Base-by-base conservation (phyloP, 2,888 invertebrate genomes). In the Protodeltote pygarga region DNA sequence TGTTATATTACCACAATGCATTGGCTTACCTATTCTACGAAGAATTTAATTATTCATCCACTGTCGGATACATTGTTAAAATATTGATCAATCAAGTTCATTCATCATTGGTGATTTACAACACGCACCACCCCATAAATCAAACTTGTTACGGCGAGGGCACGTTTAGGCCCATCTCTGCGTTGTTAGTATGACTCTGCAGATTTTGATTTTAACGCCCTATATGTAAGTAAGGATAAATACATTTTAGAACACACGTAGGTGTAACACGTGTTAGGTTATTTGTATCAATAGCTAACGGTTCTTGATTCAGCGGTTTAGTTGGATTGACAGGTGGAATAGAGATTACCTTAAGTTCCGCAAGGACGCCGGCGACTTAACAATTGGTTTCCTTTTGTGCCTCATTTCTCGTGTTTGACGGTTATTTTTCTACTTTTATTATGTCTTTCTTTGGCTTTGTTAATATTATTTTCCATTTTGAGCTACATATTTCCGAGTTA, bases 101-200 rank as follows among this genome's bases (percentile, higher is more conserved):
- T 64, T 62, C 59, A 60, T 59, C 61, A 63, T 57, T 47, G 70
- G 70, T 46, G 67, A 67, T 73, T 65, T 69, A 62, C n/a, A 67
- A 67, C 57, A 58, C 40, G 69, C 55, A 69, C 69, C 67, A 47
- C 55, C 41, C 51, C 64, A 72, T 75, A 73, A 77, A 81, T 80
- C 77, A 77, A 65, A 58, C 65, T 55, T 48, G 57, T 60, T 51
- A 53, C 40, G 54, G 34, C 35, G 61, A 67, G 71, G 73, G 60
- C 65, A 65, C 63, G 72, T 75, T 72, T 67, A 57, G 57, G 63
- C 72, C 65, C 68, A 65, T 65, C 53, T 57, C 48, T 62, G 69
- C 67, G 65, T 68, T 64, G 64, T 55, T 53, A 67, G 62, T 53
- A 65, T 81, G 79, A 81, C 68, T 52, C 39, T 40, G 79, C 73